Evolutionary conservation across 2,113 vertebrate genomes (phyloP).

Genomic region (Hemibates koningsi): DNA sequence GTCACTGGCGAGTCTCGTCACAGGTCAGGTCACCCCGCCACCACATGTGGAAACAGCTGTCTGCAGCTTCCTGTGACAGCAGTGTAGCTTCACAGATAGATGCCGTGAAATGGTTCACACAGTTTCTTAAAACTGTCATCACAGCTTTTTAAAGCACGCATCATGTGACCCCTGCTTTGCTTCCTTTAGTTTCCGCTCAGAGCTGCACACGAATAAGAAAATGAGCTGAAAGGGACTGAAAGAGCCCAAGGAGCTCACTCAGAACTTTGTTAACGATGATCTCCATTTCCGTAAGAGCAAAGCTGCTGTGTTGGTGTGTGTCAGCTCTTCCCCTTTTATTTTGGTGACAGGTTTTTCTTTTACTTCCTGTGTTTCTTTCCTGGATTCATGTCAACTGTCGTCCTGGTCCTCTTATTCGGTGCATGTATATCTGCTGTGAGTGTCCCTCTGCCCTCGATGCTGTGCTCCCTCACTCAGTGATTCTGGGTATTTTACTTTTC

Average conservation of each 20-base stretch:
- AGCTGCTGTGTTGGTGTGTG: not conserved
- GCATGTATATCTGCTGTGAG: not conserved
- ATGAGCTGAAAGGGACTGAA: not conserved
- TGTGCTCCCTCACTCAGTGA: not conserved
- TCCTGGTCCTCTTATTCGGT: not conserved
- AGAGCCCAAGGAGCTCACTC: not conserved
- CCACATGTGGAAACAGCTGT: not conserved
- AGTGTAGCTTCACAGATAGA: not conserved
- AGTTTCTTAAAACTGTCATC: not conserved
- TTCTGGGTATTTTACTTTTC: not conserved
- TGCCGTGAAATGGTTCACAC: not conserved
- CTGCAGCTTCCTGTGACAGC: not conserved
- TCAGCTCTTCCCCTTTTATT: not conserved
- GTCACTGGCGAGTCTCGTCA: not conserved
- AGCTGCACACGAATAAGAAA: not conserved
- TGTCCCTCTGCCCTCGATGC: not conserved
- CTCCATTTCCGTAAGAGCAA: not conserved
- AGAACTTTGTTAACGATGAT: not conserved
- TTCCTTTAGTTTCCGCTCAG: not conserved
- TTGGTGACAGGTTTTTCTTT: not conserved
- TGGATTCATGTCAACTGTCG: not conserved
- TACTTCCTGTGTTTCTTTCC: not conserved
- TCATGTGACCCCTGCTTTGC: not conserved
- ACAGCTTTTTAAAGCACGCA: not conserved
- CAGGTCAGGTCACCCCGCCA: not conserved